These are phyloP conservation scores for Scaptomyza graminum DNA, from an alignment of 1,140 invertebrate species.

Conservation along the genomic window DNA sequence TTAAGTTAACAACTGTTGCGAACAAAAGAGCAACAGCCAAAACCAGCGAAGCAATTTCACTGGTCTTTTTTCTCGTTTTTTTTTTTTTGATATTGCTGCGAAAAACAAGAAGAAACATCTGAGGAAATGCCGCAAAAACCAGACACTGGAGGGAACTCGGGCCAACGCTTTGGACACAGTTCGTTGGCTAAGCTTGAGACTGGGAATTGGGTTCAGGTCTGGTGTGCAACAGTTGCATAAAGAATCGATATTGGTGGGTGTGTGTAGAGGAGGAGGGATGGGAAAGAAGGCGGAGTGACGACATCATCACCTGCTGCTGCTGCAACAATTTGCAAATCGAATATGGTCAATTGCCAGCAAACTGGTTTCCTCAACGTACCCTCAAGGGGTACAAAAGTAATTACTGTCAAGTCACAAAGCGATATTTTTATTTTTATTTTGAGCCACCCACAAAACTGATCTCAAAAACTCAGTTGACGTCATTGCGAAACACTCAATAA, in stretches of 20 bases:
- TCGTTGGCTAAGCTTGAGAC: conserved; percentile 26
- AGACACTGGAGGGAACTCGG: conserved; percentile 9
- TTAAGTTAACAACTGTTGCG: conserved; percentile 73
- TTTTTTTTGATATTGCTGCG: too few relatives aligned
- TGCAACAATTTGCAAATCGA: conserved; percentile 15
- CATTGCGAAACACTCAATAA: conserved; percentile 1
- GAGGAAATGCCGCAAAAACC: conserved; percentile 44
- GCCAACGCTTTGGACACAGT: conserved; percentile 9
- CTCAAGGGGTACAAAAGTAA: conserved; percentile 10
- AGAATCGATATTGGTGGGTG: conserved; percentile 43
- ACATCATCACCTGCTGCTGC: conserved; percentile 38
- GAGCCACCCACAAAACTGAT: conserved; percentile 21
- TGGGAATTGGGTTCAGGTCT: not conserved
- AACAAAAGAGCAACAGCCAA: conserved; percentile 43
- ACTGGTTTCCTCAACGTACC: conserved; percentile 5
- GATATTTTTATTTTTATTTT: not conserved
- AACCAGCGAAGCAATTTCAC: conserved; percentile 57
- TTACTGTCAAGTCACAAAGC: not conserved
- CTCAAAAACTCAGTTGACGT: not conserved
- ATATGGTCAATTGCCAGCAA: conserved; percentile 4
- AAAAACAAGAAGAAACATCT: conserved; percentile 28
- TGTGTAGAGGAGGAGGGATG: not conserved
- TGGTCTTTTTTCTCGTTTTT: conserved; percentile 11
- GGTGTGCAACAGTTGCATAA: conserved; percentile 34
- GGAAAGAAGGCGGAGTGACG: conserved; percentile 18